A percentile compares a stretch with the other conserved stretches of the same genome.
These are phyloP conservation scores for Poecile montanus DNA, from an alignment of 2,797 vertebrate species.

Conservation along the genomic window DNA sequence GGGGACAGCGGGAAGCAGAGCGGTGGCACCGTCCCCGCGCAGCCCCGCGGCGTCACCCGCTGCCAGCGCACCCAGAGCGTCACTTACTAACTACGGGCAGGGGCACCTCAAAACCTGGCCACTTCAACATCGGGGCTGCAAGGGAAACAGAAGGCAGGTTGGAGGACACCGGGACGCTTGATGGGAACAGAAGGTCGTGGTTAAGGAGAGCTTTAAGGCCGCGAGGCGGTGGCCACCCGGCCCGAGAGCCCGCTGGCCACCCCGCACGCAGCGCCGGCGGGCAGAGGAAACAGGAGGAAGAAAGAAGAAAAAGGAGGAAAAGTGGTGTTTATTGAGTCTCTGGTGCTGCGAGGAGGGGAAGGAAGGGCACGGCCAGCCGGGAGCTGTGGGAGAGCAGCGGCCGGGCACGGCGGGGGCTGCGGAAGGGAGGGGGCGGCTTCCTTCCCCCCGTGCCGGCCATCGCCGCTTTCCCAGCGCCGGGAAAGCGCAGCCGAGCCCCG, in stretches of 20 bases:
- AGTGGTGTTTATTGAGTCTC: not conserved
- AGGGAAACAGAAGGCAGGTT: constrained; percentile 91
- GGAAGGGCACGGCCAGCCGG: not conserved
- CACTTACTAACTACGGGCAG: constrained; percentile 90
- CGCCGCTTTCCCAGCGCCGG: not conserved
- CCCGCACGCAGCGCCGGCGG: not conserved
- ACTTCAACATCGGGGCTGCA: constrained; percentile 91
- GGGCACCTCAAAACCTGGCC: constrained; percentile 88
- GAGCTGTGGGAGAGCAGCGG: not conserved
- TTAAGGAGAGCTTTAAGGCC: not conserved
- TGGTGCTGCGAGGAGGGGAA: constrained; percentile 13
- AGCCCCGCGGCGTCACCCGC: not conserved
- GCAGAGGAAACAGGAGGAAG: constrained; percentile 8
- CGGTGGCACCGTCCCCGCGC: constrained; percentile 5
- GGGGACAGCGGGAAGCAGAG: constrained; percentile 17
- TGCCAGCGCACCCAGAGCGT: constrained; percentile 58
- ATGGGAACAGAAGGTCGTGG: not conserved
- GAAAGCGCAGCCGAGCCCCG: not conserved
- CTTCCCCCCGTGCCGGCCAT: not conserved
- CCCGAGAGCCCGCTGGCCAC: not conserved
- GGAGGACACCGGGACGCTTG: constrained; percentile 15
- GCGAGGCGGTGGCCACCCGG: not conserved
- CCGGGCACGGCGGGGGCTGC: not conserved
- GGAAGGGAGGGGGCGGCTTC: constrained; percentile 9
- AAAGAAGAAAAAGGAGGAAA: constrained; percentile 26